Conservation (phyloP, 2,888 invertebrate genomes). For the Cacoxenus indagator region DNA sequence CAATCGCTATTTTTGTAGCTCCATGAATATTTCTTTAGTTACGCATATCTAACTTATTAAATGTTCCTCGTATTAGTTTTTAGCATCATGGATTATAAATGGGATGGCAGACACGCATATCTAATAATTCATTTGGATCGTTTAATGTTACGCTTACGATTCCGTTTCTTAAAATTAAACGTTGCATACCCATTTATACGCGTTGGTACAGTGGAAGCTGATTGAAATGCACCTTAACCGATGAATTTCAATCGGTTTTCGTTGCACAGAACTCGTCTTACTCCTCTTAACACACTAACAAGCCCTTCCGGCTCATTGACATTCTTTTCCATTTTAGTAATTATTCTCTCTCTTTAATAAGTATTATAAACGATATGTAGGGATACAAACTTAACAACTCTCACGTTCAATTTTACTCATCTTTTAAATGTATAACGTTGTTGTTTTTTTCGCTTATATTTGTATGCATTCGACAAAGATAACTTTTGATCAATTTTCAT, state of each 20-base stretch:
- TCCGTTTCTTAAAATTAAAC: conserved; percentile 5
- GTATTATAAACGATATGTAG: conserved; percentile 63
- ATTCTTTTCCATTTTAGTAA: conserved; percentile 14
- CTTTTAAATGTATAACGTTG: conserved; percentile 1
- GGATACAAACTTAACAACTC: conserved; percentile 63
- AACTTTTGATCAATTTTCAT: conserved; percentile 22
- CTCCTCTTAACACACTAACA: background rate
- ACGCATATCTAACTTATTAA: too few species aligned
- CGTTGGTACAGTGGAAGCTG: background rate
- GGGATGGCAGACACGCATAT: too few species aligned
- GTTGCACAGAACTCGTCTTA: background rate
- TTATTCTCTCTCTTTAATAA: conserved; percentile 35
- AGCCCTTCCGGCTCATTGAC: conserved; percentile 3
- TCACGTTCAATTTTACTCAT: conserved; percentile 43
- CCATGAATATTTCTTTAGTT: conserved; percentile 12
- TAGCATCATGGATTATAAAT: too few species aligned
- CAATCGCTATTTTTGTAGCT: background rate
- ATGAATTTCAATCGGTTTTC: background rate
- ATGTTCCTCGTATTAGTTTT: too few species aligned
- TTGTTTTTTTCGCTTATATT: background rate
- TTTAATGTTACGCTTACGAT: background rate
- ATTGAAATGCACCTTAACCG: background rate
- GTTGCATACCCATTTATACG: background rate
- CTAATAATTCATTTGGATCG: conserved; percentile 4
- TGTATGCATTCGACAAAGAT: conserved; percentile 7